Evolutionary conservation across 2,797 vertebrate genomes (phyloP).

Genomic region (Myotis planiceps): DNA sequence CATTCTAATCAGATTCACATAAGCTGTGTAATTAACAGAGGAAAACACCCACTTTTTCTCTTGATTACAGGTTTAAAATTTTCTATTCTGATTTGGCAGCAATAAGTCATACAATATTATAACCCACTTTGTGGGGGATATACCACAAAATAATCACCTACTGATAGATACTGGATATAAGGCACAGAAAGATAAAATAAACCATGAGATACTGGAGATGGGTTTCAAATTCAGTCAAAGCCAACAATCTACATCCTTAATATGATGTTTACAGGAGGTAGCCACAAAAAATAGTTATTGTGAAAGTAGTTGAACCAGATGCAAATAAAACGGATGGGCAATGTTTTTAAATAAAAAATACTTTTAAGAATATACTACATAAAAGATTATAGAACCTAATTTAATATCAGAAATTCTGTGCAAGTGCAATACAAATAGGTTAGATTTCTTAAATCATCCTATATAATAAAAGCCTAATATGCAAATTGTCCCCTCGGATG

Average conservation of each 20-base stretch:
- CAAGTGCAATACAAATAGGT: not conserved
- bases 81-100: not conserved
- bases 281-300: not conserved
- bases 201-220: not conserved
- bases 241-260: not conserved
- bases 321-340: not conserved
- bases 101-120: not conserved
- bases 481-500: too few species aligned
- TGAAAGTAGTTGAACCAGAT: not conserved
- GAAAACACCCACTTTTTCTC: not conserved
- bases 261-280: not conserved
- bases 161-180: not conserved
- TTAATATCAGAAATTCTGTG: not conserved
- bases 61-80: not conserved
- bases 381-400: not conserved
- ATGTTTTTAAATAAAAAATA: not conserved
- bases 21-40: constrained; percentile 1
- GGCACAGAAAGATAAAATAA: not conserved
- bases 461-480: too few species aligned
- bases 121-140: not conserved
- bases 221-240: not conserved
- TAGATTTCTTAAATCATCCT: not conserved
- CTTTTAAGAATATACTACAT: not conserved
- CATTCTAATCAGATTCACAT: not conserved
- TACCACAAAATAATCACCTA: not conserved